Evolutionary conservation across 2,113 vertebrate genomes (phyloP), one percentile per base, ranked within the genome.

Genomic region (Myotis davidii): DNA sequence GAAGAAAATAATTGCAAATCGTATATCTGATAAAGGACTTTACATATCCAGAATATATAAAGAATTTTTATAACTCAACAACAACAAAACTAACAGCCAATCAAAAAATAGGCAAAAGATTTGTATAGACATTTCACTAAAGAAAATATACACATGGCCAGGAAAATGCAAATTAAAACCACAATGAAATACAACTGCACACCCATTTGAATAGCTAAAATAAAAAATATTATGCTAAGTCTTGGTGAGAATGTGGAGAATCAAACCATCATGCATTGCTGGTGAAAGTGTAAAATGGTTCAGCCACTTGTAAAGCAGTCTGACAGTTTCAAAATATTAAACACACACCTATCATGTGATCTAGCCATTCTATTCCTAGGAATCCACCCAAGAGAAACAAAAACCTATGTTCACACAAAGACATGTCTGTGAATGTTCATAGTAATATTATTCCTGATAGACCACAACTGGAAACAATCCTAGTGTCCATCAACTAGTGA

Each of bases 41-140:
- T 73, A 12, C 25, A 17, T 74, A 83, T 67, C 29, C 29, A 74
- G 29, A 83, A 82, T 65, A 83, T 56, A 74, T 42, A 45, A 88
- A 88, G 27, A 73, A 65, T 16, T 20, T 37, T 81, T 72, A 83
- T 14, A 83, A 65, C n/a, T 93, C 20, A 61, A 32, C 50, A 82
- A 94, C 29, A 74, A 83, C 56, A 83, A 88, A 89, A 88, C 59
- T 64, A 83, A 73, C 72, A 74, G 84, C 21, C 56, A 32, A 64
- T 45, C 81, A 45, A 67, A 83, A 82, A 76, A 74, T 17, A 45
- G 11, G 45, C 77, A n/a, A 93, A 93, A 72, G 34, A 65, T 45
- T 17, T 45, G 3, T 76, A 74, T 29, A 67, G 23, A 76, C 18
- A 83, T 65, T 83, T 88, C 67, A 83, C 25, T 48, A 17, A 67